Conservation (phyloP, 1,140 invertebrate genomes). For the Oryctes rhinoceros region DNA sequence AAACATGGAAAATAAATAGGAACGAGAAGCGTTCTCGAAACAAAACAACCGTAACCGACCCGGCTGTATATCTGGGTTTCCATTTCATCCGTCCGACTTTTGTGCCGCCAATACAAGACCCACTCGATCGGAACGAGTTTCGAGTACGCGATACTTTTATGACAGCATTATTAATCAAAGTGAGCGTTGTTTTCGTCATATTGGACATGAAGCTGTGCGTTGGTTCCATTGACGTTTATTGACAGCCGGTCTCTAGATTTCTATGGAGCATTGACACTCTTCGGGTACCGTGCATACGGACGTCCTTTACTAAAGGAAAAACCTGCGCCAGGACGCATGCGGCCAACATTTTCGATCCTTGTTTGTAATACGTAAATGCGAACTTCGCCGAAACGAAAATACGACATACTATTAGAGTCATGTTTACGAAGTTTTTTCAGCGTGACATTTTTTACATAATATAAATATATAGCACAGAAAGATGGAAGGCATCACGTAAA, state of each 20-base stretch:
- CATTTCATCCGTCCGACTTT: not conserved
- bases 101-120: conserved; percentile 9
- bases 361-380: not conserved
- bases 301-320: not conserved
- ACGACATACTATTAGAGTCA: conserved; percentile 10
- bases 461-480: too few relatives aligned
- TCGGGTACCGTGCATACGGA: not conserved
- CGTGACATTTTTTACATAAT: not conserved
- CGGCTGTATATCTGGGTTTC: not conserved
- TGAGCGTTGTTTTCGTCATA: conserved; percentile 37
- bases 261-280: conserved; percentile 13
- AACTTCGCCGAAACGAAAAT: not conserved
- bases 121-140: conserved; percentile 24
- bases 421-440: not conserved
- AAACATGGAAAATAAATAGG: not conserved
- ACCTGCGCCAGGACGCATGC: too few relatives aligned
- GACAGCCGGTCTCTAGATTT: conserved; percentile 25
- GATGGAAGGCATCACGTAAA: too few relatives aligned
- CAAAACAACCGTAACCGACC: conserved; percentile 26
- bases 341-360: not conserved
- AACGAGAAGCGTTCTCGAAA: not conserved
- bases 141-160: conserved; percentile 34
- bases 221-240: conserved; percentile 18
- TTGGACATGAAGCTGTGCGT: conserved; percentile 25
- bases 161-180: conserved; percentile 36